phyloP scores from a whole-genome alignment of 2,113 vertebrate genomes.

The Dascyllus trimaculatus region DNA sequence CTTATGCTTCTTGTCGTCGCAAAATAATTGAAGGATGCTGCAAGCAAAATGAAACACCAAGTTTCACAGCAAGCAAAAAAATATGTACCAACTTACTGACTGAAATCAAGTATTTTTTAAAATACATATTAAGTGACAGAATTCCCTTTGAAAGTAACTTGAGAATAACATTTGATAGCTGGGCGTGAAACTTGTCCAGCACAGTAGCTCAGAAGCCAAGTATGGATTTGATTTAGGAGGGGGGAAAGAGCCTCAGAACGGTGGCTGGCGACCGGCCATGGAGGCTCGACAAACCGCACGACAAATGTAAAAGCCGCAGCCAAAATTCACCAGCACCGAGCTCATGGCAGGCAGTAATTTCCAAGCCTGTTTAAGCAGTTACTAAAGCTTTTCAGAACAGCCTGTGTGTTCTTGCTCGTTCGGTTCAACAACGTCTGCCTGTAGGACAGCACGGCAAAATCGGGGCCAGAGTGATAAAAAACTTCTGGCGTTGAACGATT shows the following conservation, averaged over 20 bases:
- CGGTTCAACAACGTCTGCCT: slow-evolving; percentile 36
- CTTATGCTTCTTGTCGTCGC: background rate
- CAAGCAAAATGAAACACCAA: background rate
- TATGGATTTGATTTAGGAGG: slow-evolving; percentile 2
- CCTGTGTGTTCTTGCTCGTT: slow-evolving; percentile 45
- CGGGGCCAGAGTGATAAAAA: slow-evolving; percentile 23
- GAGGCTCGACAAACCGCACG: slow-evolving; percentile 11
- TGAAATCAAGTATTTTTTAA: background rate
- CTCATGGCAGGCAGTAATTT: slow-evolving; percentile 28
- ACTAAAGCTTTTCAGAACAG: slow-evolving; percentile 57
- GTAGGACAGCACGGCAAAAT: slow-evolving; percentile 8
- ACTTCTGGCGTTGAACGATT: slow-evolving; percentile 10
- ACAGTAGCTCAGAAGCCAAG: slow-evolving; percentile 9
- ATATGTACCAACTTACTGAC: too few species aligned
- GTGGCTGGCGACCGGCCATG: slow-evolving; percentile 2
- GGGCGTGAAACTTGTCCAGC: slow-evolving; percentile 7
- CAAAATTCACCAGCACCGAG: slow-evolving; percentile 37
- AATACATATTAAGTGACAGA: too few species aligned
- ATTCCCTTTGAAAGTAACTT: background rate
- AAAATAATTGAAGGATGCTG: too few species aligned
- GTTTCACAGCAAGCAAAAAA: too few species aligned
- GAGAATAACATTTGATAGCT: slow-evolving; percentile 3
- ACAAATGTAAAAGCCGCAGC: slow-evolving; percentile 33
- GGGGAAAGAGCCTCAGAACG: background rate
- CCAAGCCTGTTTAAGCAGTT: slow-evolving; percentile 45